These are phyloP conservation scores for Anoplopoma fimbria DNA, from an alignment of 2,113 vertebrate species.

Conservation along the genomic window DNA sequence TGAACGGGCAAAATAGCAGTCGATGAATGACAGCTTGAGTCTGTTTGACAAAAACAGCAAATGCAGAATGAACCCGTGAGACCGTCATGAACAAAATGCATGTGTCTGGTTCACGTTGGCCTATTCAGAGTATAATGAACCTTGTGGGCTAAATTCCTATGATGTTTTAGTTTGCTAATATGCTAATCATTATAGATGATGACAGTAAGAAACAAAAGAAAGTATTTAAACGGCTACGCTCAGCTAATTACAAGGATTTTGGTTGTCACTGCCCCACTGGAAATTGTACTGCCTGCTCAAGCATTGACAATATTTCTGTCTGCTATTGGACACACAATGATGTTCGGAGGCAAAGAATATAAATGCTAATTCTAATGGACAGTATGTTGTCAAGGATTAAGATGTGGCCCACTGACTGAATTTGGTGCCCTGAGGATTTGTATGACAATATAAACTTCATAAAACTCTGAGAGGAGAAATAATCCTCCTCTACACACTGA, in stretches of 20 bases:
- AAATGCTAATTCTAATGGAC: conserved; percentile 70
- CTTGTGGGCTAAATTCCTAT: neutral
- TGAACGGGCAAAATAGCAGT: neutral
- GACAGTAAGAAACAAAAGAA: conserved; percentile 1
- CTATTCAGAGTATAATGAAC: neutral
- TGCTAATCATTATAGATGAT: conserved; percentile 20
- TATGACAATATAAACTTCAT: conserved; percentile 62
- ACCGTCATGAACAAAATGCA: neutral
- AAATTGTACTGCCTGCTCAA: conserved; percentile 47
- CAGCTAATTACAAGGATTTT: conserved; percentile 42
- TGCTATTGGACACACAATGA: conserved; percentile 54
- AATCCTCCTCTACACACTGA: conserved; percentile 53
- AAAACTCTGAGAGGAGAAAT: conserved; percentile 54
- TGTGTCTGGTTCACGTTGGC: neutral
- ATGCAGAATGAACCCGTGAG: neutral
- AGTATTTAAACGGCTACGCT: conserved; percentile 12
- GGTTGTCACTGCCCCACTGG: conserved; percentile 29
- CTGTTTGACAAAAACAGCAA: neutral
- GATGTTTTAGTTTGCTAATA: neutral
- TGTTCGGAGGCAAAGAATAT: conserved; percentile 51
- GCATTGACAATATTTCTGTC: conserved; percentile 43
- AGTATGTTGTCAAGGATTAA: conserved; percentile 70
- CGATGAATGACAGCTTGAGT: neutral
- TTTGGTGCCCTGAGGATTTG: conserved; percentile 61
- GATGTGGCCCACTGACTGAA: conserved; percentile 56